Conservation (phyloP, 2,888 invertebrate species). For the Melitaea athalia region DNA sequence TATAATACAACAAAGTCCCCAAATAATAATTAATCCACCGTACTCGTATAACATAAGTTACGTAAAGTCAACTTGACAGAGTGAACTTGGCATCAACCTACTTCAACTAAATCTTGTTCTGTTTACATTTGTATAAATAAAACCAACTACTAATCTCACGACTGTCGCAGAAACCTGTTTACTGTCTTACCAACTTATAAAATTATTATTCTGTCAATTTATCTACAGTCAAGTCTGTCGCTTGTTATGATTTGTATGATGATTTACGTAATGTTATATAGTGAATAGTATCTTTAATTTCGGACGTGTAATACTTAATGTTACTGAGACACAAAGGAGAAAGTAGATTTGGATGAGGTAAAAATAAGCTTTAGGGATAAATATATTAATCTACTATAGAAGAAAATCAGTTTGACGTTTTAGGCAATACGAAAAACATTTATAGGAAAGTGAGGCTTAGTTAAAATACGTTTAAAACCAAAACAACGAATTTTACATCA, state of each 20-base stretch:
- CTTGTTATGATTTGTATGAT: background rate
- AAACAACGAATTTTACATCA: too few relatives aligned
- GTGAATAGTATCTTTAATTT: constrained; percentile 15
- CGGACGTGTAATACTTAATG: constrained; percentile 26
- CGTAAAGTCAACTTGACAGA: constrained; percentile 45
- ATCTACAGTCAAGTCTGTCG: background rate
- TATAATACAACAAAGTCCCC: background rate
- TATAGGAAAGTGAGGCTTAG: too few relatives aligned
- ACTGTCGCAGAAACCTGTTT: background rate
- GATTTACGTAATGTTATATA: background rate
- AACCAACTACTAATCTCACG: background rate
- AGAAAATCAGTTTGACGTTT: too few relatives aligned
- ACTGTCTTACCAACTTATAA: background rate
- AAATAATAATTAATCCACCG: constrained; percentile 26
- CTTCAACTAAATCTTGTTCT: constrained; percentile 46
- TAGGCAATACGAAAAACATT: too few relatives aligned
- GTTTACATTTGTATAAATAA: constrained; percentile 56
- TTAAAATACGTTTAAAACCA: too few relatives aligned
- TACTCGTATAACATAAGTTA: constrained; percentile 20
- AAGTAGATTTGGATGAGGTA: constrained; percentile 58
- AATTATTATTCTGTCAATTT: background rate
- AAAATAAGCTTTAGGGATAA: constrained; percentile 16
- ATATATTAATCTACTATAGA: too few relatives aligned
- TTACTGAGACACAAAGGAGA: constrained; percentile 40
- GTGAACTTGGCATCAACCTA: constrained; percentile 72